These are phyloP conservation scores for Plotosus lineatus DNA, from an alignment of 2,113 vertebrate genomes.

Conservation along the genomic window DNA sequence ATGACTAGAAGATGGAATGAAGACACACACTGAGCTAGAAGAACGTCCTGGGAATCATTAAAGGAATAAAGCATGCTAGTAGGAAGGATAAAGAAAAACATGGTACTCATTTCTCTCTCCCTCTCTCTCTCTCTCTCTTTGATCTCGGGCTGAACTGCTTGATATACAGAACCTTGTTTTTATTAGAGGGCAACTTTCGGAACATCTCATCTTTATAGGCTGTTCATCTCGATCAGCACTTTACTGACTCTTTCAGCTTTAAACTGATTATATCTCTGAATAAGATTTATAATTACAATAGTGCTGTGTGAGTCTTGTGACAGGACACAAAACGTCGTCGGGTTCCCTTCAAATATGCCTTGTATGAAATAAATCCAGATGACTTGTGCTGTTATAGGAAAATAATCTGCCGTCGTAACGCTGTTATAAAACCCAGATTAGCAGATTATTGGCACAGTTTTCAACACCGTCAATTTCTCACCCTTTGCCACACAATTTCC, in stretches of 20 bases:
- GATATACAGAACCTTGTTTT: background rate
- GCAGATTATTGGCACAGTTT: background rate
- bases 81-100: conserved; percentile 2
- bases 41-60: background rate
- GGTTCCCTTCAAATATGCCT: background rate
- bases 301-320: background rate
- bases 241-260: background rate
- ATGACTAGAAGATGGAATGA: conserved; percentile 20
- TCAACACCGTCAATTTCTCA: background rate
- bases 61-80: background rate
- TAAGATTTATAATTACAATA: background rate
- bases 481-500: background rate
- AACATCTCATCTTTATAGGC: background rate
- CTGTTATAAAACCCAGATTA: background rate
- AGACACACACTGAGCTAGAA: background rate
- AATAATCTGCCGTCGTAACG: background rate
- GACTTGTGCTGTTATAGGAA: background rate
- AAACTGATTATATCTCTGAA: background rate
- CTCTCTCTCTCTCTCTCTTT: too few species aligned
- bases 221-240: conserved; percentile 14
- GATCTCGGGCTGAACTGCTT: conserved; percentile 6
- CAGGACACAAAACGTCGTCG: background rate
- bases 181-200: background rate
- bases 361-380: background rate
- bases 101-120: background rate